A percentile compares a stretch with the other conserved stretches of the same genome.
Evolutionary conservation across 2,888 invertebrate species (phyloP).

Genomic region (Drosophila putrida): DNA sequence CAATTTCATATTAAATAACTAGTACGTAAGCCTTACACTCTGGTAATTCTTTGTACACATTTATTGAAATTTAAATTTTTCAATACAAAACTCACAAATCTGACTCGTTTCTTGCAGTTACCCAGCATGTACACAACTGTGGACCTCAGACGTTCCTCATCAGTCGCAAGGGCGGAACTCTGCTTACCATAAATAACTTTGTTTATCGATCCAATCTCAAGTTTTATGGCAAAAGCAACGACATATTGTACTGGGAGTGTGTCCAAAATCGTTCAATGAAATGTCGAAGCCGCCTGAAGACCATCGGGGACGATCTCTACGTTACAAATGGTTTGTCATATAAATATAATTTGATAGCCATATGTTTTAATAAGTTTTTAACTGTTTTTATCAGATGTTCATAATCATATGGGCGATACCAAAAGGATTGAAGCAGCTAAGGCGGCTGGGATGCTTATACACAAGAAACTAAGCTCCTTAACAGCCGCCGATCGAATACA

Average conservation of each 20-base stretch:
- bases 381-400: constrained; percentile 74
- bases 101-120: constrained; percentile 66
- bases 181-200: constrained; percentile 84
- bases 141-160: constrained; percentile 84
- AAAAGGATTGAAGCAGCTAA: constrained; percentile 82
- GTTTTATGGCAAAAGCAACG: constrained; percentile 82
- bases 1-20: constrained; percentile 38
- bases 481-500: constrained; percentile 69
- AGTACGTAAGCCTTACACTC: constrained; percentile 53
- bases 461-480: constrained; percentile 80
- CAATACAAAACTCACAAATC: neutral
- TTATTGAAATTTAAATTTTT: neutral
- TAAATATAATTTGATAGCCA: neutral
- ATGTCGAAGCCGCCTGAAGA: constrained; percentile 85
- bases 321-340: constrained; percentile 83
- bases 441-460: constrained; percentile 82
- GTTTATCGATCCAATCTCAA: constrained; percentile 85
- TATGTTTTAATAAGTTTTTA: neutral
- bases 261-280: constrained; percentile 85
- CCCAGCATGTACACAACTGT: constrained; percentile 82
- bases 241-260: constrained; percentile 85
- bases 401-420: constrained; percentile 84
- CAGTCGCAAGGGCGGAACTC: constrained; percentile 84
- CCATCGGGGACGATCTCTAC: constrained; percentile 84
- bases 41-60: neutral